These are phyloP conservation scores for Pseudococcus viburni DNA, from an alignment of 2,888 invertebrate genomes.

Conservation along the genomic window DNA sequence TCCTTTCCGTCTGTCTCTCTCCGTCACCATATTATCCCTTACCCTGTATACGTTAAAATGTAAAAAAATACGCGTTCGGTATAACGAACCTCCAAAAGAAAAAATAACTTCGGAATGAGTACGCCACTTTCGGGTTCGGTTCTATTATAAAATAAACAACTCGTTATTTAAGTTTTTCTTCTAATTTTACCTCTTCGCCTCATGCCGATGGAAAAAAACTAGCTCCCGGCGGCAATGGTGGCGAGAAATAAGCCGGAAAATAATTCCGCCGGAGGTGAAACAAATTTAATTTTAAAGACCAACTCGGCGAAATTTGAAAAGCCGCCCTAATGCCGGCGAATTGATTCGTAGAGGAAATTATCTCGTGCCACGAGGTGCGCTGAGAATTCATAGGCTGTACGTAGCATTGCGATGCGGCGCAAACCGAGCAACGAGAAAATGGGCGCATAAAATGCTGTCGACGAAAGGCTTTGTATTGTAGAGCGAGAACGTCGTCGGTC, in stretches of 20 bases:
- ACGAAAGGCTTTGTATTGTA: not conserved
- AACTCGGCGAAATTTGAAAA: conserved; percentile 15
- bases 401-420: not conserved
- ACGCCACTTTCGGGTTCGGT: not conserved
- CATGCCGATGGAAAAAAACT: not conserved
- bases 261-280: conserved; percentile 33
- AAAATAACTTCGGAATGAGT: not conserved
- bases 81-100: not conserved
- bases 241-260: conserved; percentile 29
- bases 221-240: not conserved
- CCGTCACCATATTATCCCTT: not conserved
- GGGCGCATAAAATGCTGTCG: not conserved
- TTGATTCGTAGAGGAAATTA: conserved; percentile 32
- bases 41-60: not conserved
- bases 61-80: not conserved
- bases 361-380: conserved; percentile 3
- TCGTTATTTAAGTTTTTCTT: conserved; percentile 44
- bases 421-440: not conserved
- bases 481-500: not conserved
- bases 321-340: conserved; percentile 16
- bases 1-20: not conserved
- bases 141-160: conserved; percentile 14
- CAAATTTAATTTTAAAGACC: conserved; percentile 29
- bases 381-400: not conserved
- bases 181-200: not conserved